These are phyloP conservation scores for Geodia barretti DNA, from an alignment of 37 sponge, comb jelly and placozoan species.

Conservation along the genomic window DNA sequence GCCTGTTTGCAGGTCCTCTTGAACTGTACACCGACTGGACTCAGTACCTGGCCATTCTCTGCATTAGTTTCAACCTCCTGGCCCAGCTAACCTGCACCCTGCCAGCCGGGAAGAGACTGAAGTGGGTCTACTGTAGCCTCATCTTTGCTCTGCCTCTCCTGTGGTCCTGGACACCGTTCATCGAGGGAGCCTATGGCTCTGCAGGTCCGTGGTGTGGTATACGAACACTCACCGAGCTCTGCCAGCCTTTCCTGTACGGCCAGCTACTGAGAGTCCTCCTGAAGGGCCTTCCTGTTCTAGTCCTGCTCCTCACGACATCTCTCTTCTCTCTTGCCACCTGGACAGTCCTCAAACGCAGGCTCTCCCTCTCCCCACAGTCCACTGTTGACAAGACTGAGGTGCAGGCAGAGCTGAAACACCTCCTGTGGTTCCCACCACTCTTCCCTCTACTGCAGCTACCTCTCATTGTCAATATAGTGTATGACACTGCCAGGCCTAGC, in stretches of 20 bases:
- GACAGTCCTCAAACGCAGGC: background rate
- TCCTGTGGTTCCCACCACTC: constrained; percentile 10
- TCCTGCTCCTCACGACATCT: background rate
- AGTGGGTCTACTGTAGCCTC: background rate
- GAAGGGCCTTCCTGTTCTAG: constrained; percentile 35
- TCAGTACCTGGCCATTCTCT: background rate
- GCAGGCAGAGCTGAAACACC: background rate
- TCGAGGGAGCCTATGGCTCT: constrained; percentile 36
- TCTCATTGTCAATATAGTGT: background rate
- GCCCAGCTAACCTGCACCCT: background rate
- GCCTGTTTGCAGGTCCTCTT: constrained; percentile 12
- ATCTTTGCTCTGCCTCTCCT: constrained; percentile 8
- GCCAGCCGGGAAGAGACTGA: background rate
- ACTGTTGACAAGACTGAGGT: background rate
- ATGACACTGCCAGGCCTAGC: background rate
- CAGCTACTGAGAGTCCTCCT: constrained; percentile 6
- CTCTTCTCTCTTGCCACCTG: background rate
- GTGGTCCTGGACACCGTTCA: constrained; percentile 53
- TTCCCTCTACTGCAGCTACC: background rate
- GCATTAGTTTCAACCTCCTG: constrained; percentile 24
- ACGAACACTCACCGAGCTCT: constrained; percentile 1
- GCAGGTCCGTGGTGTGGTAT: constrained; percentile 71
- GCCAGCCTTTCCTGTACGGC: background rate
- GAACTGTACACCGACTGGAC: constrained; percentile 14
- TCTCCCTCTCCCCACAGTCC: background rate